Evolutionary conservation across 1,140 invertebrate species (phyloP).

Genomic region (Drosophila bocqueti): DNA sequence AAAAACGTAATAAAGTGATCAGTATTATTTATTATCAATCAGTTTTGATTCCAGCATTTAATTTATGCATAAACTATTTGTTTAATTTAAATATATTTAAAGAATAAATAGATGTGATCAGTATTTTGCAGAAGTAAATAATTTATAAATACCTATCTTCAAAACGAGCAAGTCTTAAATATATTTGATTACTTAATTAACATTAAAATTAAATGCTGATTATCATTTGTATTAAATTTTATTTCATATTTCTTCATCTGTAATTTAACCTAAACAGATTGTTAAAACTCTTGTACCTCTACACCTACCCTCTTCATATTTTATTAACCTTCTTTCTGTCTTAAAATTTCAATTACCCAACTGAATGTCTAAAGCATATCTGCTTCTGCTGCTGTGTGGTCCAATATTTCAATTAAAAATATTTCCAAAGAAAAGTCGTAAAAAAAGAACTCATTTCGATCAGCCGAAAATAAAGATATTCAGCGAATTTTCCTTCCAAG

Average conservation of each 20-base stretch:
- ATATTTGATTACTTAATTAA: background rate
- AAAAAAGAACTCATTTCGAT: slow-evolving; percentile 43
- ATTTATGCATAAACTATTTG: background rate
- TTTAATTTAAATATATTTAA: background rate
- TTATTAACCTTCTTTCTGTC: background rate
- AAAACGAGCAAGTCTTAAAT: background rate
- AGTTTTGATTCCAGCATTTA: background rate
- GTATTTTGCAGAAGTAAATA: background rate
- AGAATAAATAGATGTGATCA: background rate
- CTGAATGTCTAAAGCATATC: background rate
- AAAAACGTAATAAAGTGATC: background rate
- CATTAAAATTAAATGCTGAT: too few species aligned
- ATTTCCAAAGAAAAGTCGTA: slow-evolving; percentile 50
- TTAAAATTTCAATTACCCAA: slow-evolving; percentile 5
- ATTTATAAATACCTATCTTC: background rate
- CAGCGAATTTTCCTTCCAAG: slow-evolving; percentile 32
- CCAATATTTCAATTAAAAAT: slow-evolving; percentile 45
- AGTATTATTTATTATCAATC: background rate
- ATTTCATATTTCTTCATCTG: background rate
- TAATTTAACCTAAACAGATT: background rate
- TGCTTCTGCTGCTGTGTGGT: slow-evolving; percentile 25
- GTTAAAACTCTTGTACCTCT: background rate
- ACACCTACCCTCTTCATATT: background rate
- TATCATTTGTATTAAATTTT: background rate
- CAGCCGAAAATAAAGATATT: slow-evolving; percentile 33